Percentiles rank a stretch among this genome's conserved stretches.
Conservation (phyloP, 2,797 vertebrate species). For the Brachyalestes nurse region DNA sequence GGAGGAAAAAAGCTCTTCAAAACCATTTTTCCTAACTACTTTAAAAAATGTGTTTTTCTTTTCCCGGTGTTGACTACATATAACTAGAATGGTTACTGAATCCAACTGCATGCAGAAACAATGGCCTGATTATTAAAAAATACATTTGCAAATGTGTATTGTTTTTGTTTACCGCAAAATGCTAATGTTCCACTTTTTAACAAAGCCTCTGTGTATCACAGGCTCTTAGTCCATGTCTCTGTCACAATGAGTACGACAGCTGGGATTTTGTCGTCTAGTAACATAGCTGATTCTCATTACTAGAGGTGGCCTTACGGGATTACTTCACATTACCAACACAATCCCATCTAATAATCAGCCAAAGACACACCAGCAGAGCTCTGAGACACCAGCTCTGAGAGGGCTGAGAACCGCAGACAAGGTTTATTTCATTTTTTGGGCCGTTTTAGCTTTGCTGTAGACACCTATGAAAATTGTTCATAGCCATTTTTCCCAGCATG, state of each 20-base stretch:
- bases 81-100: not conserved
- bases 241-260: constrained; percentile 17
- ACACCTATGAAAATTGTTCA: no score
- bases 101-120: not conserved
- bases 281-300: constrained; percentile 39
- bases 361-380: constrained; percentile 10
- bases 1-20: not conserved
- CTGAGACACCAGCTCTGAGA: not conserved
- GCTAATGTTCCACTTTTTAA: constrained; percentile 15
- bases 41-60: not conserved
- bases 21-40: not conserved
- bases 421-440: constrained; percentile 17
- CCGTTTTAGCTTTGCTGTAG: no score
- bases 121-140: not conserved
- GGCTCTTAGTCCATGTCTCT: not conserved
- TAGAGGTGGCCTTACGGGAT: constrained; percentile 35
- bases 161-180: constrained; percentile 14
- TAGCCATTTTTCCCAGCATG: no score
- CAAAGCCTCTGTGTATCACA: constrained; percentile 26
- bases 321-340: constrained; percentile 42
- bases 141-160: not conserved
- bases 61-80: not conserved
- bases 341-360: constrained; percentile 41
- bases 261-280: constrained; percentile 35
- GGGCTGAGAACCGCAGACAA: not conserved